Percentiles rank a stretch among this genome's conserved stretches.
Evolutionary conservation across 2,888 invertebrate species (phyloP).

Genomic region (Cosmia trapezina): DNA sequence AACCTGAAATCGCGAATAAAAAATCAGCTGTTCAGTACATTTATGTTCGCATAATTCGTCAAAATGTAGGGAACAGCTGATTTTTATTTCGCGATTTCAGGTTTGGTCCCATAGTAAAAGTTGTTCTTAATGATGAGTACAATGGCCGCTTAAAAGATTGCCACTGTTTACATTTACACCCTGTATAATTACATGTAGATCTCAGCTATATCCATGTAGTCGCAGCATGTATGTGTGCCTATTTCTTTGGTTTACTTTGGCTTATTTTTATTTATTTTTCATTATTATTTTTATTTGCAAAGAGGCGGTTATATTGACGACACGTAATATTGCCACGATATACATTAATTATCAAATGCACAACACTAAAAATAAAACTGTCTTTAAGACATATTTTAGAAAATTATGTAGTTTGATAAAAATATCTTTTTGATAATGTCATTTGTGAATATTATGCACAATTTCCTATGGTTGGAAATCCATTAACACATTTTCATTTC

Average conservation of each 20-base stretch:
- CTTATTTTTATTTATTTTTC: conserved; percentile 63
- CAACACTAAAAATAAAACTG: background rate
- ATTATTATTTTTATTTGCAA: conserved; percentile 68
- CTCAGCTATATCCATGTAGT: conserved; percentile 53
- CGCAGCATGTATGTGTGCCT: conserved; percentile 70
- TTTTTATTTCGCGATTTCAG: too few species aligned
- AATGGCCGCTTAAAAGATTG: too few species aligned
- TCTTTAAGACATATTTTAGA: background rate
- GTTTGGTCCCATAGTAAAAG: too few species aligned
- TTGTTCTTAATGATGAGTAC: too few species aligned
- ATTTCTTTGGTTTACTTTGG: conserved; percentile 55
- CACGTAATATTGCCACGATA: conserved; percentile 31
- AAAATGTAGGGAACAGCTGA: too few species aligned
- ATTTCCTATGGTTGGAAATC: background rate
- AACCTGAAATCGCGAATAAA: too few species aligned
- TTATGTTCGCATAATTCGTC: too few species aligned
- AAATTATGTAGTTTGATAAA: conserved; percentile 1
- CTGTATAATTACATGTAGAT: conserved; percentile 46
- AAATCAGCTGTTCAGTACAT: too few species aligned
- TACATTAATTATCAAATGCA: conserved; percentile 17
- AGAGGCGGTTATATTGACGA: conserved; percentile 71
- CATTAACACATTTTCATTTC: conserved; percentile 4
- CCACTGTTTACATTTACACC: too few species aligned
- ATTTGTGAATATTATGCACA: conserved; percentile 10
- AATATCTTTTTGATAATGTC: conserved; percentile 4